A percentile compares a stretch with the other conserved stretches of the same genome.
These are phyloP conservation scores for Australoheros facetus DNA, from an alignment of 2,797 vertebrate species.

Conservation along the genomic window DNA sequence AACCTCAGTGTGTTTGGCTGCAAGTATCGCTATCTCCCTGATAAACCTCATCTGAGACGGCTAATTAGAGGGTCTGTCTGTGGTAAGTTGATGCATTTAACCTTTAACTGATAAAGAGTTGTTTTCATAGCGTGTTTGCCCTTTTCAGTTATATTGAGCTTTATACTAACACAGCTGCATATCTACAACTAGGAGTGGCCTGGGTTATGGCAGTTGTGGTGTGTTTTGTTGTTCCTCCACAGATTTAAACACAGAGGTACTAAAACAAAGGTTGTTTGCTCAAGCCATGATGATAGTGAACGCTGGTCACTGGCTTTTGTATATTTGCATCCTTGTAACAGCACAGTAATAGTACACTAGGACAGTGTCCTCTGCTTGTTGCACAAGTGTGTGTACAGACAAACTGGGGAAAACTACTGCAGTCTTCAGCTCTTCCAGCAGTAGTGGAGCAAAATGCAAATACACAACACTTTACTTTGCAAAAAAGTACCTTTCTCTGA, in stretches of 20 bases:
- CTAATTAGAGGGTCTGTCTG: slow-evolving; percentile 95
- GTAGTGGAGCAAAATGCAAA: no score
- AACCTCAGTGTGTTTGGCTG: slow-evolving; percentile 99
- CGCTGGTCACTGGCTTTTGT: background rate
- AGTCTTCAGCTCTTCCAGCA: background rate
- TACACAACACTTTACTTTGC: no score
- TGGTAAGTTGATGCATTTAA: slow-evolving; percentile 81
- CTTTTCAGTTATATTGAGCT: background rate
- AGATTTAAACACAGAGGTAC: background rate
- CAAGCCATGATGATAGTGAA: background rate
- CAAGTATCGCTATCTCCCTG: slow-evolving; percentile 98
- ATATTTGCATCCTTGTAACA: slow-evolving; percentile 1
- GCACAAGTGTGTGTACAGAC: background rate
- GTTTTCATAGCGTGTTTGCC: background rate
- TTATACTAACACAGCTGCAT: background rate
- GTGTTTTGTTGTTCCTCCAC: background rate
- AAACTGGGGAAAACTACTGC: background rate
- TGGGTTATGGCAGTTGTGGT: background rate
- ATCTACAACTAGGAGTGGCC: background rate
- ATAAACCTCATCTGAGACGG: slow-evolving; percentile 95
- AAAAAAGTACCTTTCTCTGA: no score
- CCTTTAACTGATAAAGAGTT: background rate
- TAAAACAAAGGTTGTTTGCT: background rate
- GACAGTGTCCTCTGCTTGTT: background rate
- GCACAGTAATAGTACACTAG: background rate